Percentiles rank a stretch among this genome's conserved stretches.
Conservation (phyloP, 2,113 vertebrate genomes). For the Vidua macroura region DNA sequence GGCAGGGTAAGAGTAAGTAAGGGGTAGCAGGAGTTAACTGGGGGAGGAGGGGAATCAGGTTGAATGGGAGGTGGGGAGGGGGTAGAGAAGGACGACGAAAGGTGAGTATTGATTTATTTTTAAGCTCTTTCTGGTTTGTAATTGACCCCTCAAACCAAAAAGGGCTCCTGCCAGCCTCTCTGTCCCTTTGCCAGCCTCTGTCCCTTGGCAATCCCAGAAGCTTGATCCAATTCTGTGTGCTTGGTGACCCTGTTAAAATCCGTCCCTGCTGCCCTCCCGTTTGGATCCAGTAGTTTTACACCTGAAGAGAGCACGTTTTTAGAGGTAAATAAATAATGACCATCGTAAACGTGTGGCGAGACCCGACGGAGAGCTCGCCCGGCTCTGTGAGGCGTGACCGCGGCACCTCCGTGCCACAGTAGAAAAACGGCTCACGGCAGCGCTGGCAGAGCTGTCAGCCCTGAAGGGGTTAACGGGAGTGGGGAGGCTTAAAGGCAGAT, state of each 20-base stretch:
- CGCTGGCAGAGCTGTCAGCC: not conserved
- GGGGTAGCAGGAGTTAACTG: constrained; percentile 53
- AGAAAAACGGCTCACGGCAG: not conserved
- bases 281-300: not conserved
- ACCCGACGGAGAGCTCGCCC: not conserved
- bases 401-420: not conserved
- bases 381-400: not conserved
- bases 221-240: not conserved
- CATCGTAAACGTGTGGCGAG: not conserved
- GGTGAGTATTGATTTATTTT: constrained; percentile 11
- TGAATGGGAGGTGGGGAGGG: not conserved
- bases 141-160: not conserved
- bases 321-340: not conserved
- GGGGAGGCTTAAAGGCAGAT: not conserved
- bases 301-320: not conserved
- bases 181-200: not conserved
- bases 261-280: not conserved
- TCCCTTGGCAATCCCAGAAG: not conserved
- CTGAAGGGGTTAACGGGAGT: not conserved
- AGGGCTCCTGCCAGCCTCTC: not conserved
- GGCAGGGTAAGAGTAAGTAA: constrained; percentile 29
- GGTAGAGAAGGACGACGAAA: not conserved
- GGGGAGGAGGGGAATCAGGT: constrained; percentile 36
- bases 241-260: not conserved
- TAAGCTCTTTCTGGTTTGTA: constrained; percentile 3